Evolutionary conservation across 1,140 invertebrate species (phyloP), one percentile per base, ranked within the genome.

Genomic region (Cydia amplana): DNA sequence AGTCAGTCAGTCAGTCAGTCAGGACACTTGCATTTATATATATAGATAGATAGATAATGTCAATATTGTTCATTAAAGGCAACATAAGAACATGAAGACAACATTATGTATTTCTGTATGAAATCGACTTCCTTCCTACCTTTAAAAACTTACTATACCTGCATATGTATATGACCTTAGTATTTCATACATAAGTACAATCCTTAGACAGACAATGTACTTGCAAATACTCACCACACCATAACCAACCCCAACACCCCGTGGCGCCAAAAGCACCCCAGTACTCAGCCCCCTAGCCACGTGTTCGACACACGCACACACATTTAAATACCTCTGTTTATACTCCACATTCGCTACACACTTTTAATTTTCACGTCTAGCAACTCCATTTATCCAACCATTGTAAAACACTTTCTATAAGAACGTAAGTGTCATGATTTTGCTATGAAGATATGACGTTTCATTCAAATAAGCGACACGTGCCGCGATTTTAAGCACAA

Each of bases 251-350:
- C 64, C 10, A 25, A 10, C 28, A 65, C 64, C 28, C 25, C 65
- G 36, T n/a, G 25, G 25, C 65, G 25, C 55, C 55, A 20, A 10
- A 55, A 60, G 18, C 55, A 60, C 18, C 18, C 7, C 7, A 23
- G 9, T 2, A 23, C 55, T 60, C 55, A 60, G 55, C 20, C 18
- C 55, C 55, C 65, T 77, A 7, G 76, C 43, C 79, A 82, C 84
- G 79, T 80, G 80, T 49, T 60, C 60, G 20, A 23, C 78, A 73
- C 74, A 67, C 76, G 36, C 40, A 72, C 74, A 55, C 70, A 73
- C 75, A n/a, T n/a, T n/a, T n/a, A n/a, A n/a, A n/a, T n/a, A n/a
- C n/a, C n/a, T n/a, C n/a, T 77, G 77, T 80, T 78, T 77, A 75
- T 25, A 81, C 82, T 51, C 18, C 55, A 3, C 65, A 70, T 18